Percentiles rank a stretch among this genome's conserved stretches.
Conservation (phyloP, 2,888 invertebrate genomes). For the Macrophya annulata region DNA sequence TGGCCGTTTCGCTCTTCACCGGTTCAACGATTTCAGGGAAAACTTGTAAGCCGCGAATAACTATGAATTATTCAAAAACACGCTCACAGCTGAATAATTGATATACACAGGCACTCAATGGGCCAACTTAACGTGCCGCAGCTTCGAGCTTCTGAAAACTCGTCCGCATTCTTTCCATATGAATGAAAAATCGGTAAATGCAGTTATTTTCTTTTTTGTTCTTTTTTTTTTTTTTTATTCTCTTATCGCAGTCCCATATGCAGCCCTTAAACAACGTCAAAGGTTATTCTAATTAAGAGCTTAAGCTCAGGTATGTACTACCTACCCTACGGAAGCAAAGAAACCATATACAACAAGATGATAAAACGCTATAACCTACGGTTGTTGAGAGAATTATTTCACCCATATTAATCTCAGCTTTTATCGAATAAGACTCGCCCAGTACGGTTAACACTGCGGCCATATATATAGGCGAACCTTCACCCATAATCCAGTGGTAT, state of each 20-base stretch:
- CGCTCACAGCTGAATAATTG: conserved; percentile 71
- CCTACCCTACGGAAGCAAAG: not conserved
- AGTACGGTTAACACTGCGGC: not conserved
- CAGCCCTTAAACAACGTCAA: not conserved
- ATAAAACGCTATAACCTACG: not conserved
- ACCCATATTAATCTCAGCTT: not conserved
- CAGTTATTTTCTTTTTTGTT: not conserved
- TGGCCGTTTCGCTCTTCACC: conserved; percentile 54
- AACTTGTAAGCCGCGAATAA: conserved; percentile 67
- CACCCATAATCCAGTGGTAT: not conserved
- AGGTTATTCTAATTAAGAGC: not conserved
- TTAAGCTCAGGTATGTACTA: not conserved
- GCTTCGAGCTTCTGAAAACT: not conserved
- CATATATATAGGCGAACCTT: conserved; percentile 1
- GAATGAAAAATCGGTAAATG: conserved; percentile 7
- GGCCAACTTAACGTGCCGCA: conserved; percentile 42
- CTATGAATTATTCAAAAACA: conserved; percentile 72
- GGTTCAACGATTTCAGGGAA: conserved; percentile 60
- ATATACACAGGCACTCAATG: conserved; percentile 67
- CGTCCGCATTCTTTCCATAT: conserved; percentile 5
- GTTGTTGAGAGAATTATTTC: conserved; percentile 8
- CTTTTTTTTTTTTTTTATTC: not conserved
- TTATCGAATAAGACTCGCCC: conserved; percentile 15
- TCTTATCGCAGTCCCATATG: not conserved
- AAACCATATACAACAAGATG: not conserved